Conservation (phyloP, 2,888 invertebrate species). For the Drosophila testacea region DNA sequence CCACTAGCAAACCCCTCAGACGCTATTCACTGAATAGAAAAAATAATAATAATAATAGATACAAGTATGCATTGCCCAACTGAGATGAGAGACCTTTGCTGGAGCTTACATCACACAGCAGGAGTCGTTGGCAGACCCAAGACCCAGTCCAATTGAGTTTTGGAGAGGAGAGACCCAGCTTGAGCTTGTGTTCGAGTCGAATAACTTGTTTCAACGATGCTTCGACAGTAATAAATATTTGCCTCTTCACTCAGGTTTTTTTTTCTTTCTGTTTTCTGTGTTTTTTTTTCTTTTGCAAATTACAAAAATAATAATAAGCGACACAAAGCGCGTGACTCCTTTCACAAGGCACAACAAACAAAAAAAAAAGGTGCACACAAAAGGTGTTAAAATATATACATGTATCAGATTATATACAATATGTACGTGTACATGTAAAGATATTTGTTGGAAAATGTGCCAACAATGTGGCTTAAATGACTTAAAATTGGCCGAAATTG, state of each 20-base stretch:
- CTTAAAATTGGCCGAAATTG: slow-evolving; percentile 58
- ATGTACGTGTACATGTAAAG: slow-evolving; percentile 4
- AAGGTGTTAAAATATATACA: slow-evolving; percentile 63
- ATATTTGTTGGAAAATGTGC: slow-evolving; percentile 27
- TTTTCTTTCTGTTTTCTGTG: slow-evolving; percentile 27
- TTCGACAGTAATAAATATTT: slow-evolving; percentile 75
- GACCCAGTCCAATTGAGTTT: slow-evolving; percentile 29
- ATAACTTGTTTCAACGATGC: slow-evolving; percentile 66
- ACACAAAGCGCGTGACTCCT: slow-evolving; percentile 82
- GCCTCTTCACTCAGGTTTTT: slow-evolving; percentile 65
- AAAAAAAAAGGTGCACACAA: slow-evolving; percentile 69
- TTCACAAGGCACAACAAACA: slow-evolving; percentile 74
- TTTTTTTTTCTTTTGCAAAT: slow-evolving; percentile 60
- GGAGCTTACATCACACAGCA: slow-evolving; percentile 70
- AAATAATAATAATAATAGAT: slow-evolving; percentile 2
- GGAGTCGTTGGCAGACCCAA: slow-evolving; percentile 52
- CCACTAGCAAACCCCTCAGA: slow-evolving; percentile 23
- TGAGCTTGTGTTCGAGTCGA: slow-evolving; percentile 21
- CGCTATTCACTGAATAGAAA: slow-evolving; percentile 5
- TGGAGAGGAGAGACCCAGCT: slow-evolving; percentile 11
- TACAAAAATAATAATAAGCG: slow-evolving; percentile 65
- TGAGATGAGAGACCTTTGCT: slow-evolving; percentile 52
- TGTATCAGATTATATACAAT: slow-evolving; percentile 9
- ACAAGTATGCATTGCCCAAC: slow-evolving; percentile 40
- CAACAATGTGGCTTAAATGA: slow-evolving; percentile 50